Evolutionary conservation across 2,113 vertebrate genomes (phyloP), one percentile per base, ranked within the genome.

Genomic region (Dromaius novaehollandiae): DNA sequence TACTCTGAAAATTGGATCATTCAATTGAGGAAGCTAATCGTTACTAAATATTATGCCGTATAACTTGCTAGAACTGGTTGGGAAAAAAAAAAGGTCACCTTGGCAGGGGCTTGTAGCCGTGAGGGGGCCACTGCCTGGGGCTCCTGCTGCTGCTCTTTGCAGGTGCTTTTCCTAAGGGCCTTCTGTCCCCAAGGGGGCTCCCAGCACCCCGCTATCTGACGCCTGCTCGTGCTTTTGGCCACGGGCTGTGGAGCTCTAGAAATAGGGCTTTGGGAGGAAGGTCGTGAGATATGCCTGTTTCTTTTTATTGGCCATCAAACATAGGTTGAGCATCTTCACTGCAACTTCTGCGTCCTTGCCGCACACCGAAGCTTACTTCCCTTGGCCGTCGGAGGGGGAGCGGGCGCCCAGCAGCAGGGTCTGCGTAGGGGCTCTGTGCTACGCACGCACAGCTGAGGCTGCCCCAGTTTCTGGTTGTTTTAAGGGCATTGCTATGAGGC

Each of bases 371-470:
- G 6, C 38, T 78, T 68, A 42, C 2, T 2, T 55, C 55, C 34
- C 19, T 50, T 40, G 22, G 34, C 36, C 64, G 36, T 65, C 0
- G 3, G 25, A 82, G 25, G 2, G 32, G 0, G 0, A 65, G 24
- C 1, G 2, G 46, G 16, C 56, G 14, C 36, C n/a, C 14, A 25
- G 22, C 28, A 46, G 5, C 5, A 22, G 15, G 36, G 60, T 34
- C 36, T 60, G 82, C 46, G 68, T 15, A 82, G 58, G 50, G 22
- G 25, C 8, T 66, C 30, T 3, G 5, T 11, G 13, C 73, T 58
- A 10, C 2, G 1, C 28, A 42, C 8, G 10, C 63, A 32, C 38
- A 18, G 10, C 28, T 63, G 58, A 74, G 38, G 3, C 58, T 34
- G 22, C 86, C 64, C 68, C 22, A 19, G 13, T 88, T 82, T 90